Percentiles rank a stretch among this genome's conserved stretches.
Evolutionary conservation across 1,140 invertebrate genomes (phyloP).

Genomic region (Cardiocondyla obscurior): DNA sequence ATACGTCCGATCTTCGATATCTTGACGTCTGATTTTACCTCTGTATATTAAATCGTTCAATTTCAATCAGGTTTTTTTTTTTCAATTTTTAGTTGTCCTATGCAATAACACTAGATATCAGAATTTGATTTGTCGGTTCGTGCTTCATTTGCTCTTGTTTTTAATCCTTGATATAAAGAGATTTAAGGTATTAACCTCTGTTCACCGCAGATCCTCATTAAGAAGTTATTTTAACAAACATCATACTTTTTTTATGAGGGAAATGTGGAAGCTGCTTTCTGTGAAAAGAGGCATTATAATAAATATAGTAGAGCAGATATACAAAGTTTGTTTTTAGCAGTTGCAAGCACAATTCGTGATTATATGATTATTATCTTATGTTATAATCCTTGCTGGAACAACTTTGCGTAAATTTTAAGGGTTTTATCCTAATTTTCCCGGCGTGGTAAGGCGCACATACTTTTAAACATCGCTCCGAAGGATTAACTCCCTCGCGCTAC

Average conservation of each 20-base stretch:
- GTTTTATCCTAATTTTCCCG: not conserved
- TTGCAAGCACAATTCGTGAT: not conserved
- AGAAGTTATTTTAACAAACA: not conserved
- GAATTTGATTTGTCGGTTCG: not conserved
- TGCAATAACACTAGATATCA: not conserved
- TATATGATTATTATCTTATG: not conserved
- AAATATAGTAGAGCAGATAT: not conserved
- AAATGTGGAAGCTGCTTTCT: not conserved
- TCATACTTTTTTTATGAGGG: not conserved
- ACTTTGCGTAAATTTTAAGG: not conserved
- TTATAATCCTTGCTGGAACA: not conserved
- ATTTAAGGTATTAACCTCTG: not conserved
- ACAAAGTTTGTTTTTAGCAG: not conserved
- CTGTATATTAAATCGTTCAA: not conserved
- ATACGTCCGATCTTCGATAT: not conserved
- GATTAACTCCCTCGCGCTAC: not conserved
- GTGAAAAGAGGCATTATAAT: not conserved
- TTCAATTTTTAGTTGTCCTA: not conserved
- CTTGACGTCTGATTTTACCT: not conserved
- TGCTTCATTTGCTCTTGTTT: not conserved
- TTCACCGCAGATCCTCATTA: not conserved
- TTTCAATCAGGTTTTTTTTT: not conserved
- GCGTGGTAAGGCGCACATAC: not conserved
- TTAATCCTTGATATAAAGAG: not conserved
- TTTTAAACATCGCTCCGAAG: conserved; percentile 1